Percentiles rank a stretch among this genome's conserved stretches.
Evolutionary conservation across 2,888 invertebrate species (phyloP).

Genomic region (Lamellibrachia satsuma): DNA sequence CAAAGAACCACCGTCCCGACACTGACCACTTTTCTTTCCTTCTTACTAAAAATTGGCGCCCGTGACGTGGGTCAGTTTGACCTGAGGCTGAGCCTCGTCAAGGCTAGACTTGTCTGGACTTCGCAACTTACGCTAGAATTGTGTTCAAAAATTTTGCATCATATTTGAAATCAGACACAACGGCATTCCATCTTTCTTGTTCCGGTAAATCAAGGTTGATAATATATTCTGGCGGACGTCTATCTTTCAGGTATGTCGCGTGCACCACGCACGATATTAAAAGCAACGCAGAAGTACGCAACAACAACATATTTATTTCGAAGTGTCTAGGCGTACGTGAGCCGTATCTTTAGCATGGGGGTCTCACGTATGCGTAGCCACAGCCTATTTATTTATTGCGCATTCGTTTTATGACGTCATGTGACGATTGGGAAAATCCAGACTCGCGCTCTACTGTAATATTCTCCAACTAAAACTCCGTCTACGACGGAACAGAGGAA

Average conservation of each 20-base stretch:
- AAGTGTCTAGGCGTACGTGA: no score
- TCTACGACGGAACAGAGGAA: not conserved
- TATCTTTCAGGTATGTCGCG: not conserved
- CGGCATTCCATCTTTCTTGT: conserved; percentile 25
- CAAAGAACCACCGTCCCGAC: no score
- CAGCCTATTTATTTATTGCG: not conserved
- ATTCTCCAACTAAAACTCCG: not conserved
- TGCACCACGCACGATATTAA: not conserved
- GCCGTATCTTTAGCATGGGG: no score
- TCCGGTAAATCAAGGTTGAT: conserved; percentile 25
- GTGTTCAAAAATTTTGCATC: not conserved
- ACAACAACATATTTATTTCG: no score
- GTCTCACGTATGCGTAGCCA: no score
- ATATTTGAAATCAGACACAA: conserved; percentile 24
- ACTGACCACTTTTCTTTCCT: no score
- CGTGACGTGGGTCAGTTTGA: no score
- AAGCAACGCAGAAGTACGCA: not conserved
- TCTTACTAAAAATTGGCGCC: no score
- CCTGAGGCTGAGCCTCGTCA: no score
- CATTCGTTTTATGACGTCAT: not conserved
- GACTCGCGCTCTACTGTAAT: not conserved
- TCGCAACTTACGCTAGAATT: not conserved
- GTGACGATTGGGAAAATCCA: not conserved
- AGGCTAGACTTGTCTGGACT: no score
- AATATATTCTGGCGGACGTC: conserved; percentile 17